Conservation (phyloP, 2,113 vertebrate genomes). For the Charina bottae region DNA sequence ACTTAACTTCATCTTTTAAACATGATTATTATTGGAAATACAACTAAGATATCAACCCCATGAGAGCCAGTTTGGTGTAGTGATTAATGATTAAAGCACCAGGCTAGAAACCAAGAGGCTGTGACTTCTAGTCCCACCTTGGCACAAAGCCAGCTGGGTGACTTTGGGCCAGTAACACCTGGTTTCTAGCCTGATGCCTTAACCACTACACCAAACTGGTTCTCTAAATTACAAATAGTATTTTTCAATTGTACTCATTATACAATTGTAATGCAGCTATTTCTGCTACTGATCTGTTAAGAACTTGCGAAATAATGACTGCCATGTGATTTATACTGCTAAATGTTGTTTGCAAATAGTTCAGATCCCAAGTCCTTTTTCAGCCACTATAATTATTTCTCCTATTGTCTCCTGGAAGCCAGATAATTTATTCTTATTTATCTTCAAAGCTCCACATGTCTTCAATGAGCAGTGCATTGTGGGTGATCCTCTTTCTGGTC, state of each 20-base stretch:
- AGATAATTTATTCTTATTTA: background rate
- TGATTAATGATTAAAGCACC: too few species aligned
- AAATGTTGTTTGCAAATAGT: background rate
- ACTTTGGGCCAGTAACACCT: too few species aligned
- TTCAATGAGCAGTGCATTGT: background rate
- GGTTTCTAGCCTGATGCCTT: too few species aligned
- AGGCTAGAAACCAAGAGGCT: too few species aligned
- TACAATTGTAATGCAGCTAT: background rate
- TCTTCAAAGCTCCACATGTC: background rate
- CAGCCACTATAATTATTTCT: background rate
- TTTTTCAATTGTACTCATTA: background rate
- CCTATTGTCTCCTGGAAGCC: background rate
- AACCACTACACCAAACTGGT: too few species aligned
- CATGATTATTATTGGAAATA: too few species aligned
- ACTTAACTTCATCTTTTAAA: too few species aligned
- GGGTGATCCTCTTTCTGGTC: background rate
- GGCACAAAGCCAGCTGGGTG: too few species aligned
- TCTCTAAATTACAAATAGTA: background rate
- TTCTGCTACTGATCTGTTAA: background rate
- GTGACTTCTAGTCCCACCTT: too few species aligned
- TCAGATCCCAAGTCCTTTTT: background rate
- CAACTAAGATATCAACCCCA: too few species aligned
- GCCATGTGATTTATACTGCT: background rate
- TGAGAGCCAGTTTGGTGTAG: too few species aligned
- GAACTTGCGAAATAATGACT: background rate